phyloP scores from a whole-genome alignment of 2,888 invertebrate genomes.

The Dasysyrphus tricinctus region DNA sequence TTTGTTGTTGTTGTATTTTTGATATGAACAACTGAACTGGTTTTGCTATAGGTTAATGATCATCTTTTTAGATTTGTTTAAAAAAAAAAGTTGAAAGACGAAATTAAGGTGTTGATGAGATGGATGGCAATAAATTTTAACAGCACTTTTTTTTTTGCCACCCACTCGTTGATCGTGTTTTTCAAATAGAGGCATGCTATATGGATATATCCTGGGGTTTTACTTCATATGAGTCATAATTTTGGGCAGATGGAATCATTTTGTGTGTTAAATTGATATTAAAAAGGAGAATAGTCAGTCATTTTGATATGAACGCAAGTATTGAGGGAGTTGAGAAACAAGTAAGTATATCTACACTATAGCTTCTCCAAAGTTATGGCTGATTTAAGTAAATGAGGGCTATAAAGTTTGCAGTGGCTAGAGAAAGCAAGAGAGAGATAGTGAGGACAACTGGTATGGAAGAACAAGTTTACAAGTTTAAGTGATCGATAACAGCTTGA shows the following conservation, averaged over 20 bases:
- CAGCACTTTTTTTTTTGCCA: conserved; percentile 9
- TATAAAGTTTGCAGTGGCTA: neutral
- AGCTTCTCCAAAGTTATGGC: neutral
- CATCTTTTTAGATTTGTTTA: neutral
- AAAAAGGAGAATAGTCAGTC: neutral
- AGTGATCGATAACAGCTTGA: too few species aligned
- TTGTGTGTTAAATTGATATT: conserved; percentile 41
- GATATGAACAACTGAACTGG: conserved; percentile 16
- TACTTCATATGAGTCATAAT: conserved; percentile 30
- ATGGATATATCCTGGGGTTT: neutral
- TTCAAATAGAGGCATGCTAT: neutral
- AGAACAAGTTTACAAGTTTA: too few species aligned
- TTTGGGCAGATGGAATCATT: conserved; percentile 58
- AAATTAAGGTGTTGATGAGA: conserved; percentile 37
- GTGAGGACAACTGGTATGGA: too few species aligned
- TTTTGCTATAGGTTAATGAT: neutral
- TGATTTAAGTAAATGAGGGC: neutral
- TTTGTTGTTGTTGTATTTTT: neutral
- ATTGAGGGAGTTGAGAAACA: neutral
- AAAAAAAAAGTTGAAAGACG: neutral
- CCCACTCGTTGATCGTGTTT: conserved; percentile 14
- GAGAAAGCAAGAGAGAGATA: neutral
- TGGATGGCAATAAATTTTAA: conserved; percentile 10
- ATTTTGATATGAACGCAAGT: neutral
- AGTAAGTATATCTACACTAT: too few species aligned